phyloP scores from a whole-genome alignment of 2,797 vertebrate genomes.

The Darevskia mixta region DNA sequence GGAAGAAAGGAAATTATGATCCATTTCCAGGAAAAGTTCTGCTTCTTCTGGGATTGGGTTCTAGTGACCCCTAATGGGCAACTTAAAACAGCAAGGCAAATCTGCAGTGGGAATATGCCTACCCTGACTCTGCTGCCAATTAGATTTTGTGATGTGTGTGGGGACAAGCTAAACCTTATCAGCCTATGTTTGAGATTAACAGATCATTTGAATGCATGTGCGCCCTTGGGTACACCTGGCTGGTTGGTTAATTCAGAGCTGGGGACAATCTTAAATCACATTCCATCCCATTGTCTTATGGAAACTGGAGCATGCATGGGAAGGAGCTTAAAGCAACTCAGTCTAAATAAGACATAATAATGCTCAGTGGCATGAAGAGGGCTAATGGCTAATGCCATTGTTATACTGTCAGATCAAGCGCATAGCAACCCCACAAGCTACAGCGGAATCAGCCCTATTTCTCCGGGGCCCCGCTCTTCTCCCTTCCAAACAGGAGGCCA shows the following conservation, averaged over 20 bases:
- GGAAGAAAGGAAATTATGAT: background rate
- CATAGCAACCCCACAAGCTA: background rate
- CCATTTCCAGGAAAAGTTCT: background rate
- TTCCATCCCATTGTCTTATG: background rate
- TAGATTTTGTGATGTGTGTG: background rate
- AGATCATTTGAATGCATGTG: background rate
- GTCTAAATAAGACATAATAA: background rate
- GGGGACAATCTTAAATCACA: background rate
- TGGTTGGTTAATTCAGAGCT: slow-evolving; percentile 1
- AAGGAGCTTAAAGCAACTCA: background rate
- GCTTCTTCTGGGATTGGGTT: slow-evolving; percentile 14
- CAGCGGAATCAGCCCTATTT: background rate
- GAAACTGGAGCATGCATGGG: background rate
- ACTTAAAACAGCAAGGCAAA: slow-evolving; percentile 22
- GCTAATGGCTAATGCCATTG: background rate
- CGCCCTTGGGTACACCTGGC: background rate
- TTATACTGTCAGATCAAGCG: background rate
- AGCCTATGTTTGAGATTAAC: background rate
- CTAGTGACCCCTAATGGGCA: slow-evolving; percentile 51
- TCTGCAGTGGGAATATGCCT: background rate
- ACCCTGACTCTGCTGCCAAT: background rate
- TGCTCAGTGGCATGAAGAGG: background rate
- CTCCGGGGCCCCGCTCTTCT: background rate
- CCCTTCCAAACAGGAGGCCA: background rate
- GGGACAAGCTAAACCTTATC: background rate